A percentile compares a stretch with the other conserved stretches of the same genome.
Evolutionary conservation across 2,797 vertebrate species (phyloP).

Genomic region (Anabas testudineus): DNA sequence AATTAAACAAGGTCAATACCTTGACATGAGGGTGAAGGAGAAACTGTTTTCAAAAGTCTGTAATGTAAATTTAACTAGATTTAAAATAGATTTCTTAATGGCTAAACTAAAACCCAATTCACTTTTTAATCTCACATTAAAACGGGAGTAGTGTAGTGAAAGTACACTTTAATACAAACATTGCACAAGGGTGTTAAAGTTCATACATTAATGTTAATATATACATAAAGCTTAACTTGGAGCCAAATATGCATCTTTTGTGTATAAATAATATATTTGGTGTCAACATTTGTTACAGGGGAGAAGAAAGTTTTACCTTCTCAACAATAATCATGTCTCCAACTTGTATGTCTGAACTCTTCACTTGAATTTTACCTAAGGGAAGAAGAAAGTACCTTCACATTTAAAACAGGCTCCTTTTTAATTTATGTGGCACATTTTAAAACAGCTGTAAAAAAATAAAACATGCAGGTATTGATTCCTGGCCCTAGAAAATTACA

Average conservation of each 20-base stretch:
- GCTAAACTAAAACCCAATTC: constrained; percentile 29
- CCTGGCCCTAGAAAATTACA: constrained; percentile 37
- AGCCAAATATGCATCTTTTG: neutral
- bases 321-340: constrained; percentile 98
- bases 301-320: constrained; percentile 86
- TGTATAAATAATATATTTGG: neutral
- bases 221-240: neutral
- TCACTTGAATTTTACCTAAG: constrained; percentile 93
- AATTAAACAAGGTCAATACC: constrained; percentile 78
- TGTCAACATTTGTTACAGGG: neutral
- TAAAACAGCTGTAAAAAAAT: constrained; percentile 48
- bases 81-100: constrained; percentile 32
- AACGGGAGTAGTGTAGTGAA: neutral
- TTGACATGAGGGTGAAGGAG: constrained; percentile 63
- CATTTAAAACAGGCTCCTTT: constrained; percentile 6
- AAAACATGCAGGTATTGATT: constrained; percentile 55
- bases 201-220: neutral
- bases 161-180: neutral
- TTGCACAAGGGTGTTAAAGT: neutral
- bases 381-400: neutral
- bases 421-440: constrained; percentile 21
- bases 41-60: constrained; percentile 38
- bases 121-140: neutral
- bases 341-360: constrained; percentile 98
- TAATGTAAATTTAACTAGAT: constrained; percentile 33